These are phyloP conservation scores for Microcebus tavaratra DNA, from an alignment of 2,113 vertebrate genomes.

Conservation along the genomic window DNA sequence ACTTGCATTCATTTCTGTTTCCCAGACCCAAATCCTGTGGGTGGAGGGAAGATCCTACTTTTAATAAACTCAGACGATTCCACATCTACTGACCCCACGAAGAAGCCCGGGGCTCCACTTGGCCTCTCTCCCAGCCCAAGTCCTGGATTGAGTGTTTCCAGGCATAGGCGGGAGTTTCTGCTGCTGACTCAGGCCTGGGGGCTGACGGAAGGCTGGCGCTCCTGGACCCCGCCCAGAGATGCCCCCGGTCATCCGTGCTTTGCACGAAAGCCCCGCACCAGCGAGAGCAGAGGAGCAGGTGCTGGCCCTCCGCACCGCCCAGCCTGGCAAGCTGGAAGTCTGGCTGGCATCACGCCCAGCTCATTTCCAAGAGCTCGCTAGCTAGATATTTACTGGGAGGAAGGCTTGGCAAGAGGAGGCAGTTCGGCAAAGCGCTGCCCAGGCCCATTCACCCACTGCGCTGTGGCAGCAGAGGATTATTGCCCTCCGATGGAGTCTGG, in stretches of 20 bases:
- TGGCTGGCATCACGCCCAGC: constrained; percentile 57
- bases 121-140: not conserved
- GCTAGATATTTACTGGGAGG: constrained; percentile 73
- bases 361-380: constrained; percentile 62
- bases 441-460: not conserved
- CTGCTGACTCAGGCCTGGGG: constrained; percentile 30
- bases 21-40: not conserved
- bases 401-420: constrained; percentile 42
- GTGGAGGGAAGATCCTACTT: not conserved
- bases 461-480: constrained; percentile 45
- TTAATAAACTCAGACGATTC: not conserved
- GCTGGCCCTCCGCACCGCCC: constrained; percentile 51
- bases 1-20: not conserved
- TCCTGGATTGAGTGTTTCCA: not conserved
- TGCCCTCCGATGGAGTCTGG: not conserved
- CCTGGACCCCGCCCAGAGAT: not conserved
- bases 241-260: not conserved
- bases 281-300: constrained; percentile 42
- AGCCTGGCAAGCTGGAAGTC: constrained; percentile 64
- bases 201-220: not conserved
- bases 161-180: not conserved
- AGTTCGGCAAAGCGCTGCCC: not conserved
- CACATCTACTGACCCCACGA: not conserved
- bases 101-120: not conserved
- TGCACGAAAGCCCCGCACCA: not conserved